A percentile compares a stretch with the other conserved stretches of the same genome.
These are phyloP conservation scores for Fragum fragum DNA, from an alignment of 2,888 invertebrate genomes.

Conservation along the genomic window DNA sequence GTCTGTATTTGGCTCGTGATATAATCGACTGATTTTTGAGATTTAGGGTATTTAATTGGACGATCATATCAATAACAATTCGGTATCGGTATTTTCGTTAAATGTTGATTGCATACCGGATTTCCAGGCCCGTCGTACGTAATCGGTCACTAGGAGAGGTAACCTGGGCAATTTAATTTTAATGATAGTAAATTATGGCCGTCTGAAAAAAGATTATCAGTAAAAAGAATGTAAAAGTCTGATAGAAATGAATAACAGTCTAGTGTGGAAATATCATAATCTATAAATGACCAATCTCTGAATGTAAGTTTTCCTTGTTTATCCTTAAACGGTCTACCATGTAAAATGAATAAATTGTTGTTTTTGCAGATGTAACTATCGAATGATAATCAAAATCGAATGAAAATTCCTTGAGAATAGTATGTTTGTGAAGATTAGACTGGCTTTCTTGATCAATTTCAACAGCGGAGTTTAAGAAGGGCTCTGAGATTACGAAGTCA, in stretches of 20 bases:
- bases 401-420: neutral
- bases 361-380: constrained; percentile 26
- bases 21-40: constrained; percentile 4
- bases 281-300: constrained; percentile 30
- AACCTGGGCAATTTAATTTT: neutral
- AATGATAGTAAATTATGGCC: neutral
- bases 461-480: no score
- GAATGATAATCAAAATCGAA: constrained; percentile 8
- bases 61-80: neutral
- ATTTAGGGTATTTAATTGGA: neutral
- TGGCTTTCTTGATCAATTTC: neutral
- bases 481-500: no score
- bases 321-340: no score
- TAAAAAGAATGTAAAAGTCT: constrained; percentile 27
- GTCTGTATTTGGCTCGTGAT: no score
- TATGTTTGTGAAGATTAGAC: no score
- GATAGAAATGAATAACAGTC: constrained; percentile 32
- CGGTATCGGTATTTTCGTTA: neutral
- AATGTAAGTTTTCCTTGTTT: no score
- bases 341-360: no score
- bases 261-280: no score
- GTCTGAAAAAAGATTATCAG: no score
- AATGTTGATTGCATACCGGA: neutral
- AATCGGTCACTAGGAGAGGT: neutral
- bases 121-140: neutral